Conservation (phyloP, 2,113 vertebrate genomes). For the Nesogale talazaci region DNA sequence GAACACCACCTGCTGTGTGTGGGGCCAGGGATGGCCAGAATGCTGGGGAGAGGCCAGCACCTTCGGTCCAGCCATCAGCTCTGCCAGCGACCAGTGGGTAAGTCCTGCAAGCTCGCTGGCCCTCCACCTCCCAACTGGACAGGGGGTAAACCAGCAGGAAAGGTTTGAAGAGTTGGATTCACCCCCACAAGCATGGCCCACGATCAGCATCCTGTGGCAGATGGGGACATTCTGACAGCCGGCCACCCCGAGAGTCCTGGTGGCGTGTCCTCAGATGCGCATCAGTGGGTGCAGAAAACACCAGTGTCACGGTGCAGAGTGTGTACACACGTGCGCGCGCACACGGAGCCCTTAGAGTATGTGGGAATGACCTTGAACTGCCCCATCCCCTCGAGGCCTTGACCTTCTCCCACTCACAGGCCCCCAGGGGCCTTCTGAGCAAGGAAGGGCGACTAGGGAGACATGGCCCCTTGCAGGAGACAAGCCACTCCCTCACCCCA, state of each 20-base stretch:
- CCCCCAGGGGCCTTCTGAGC: rapidly evolving
- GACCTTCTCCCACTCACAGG: rapidly evolving
- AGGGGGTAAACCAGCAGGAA: not conserved
- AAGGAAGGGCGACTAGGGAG: rapidly evolving
- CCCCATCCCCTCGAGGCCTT: rapidly evolving
- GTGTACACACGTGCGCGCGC: rapidly evolving
- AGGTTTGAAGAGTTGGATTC: not conserved
- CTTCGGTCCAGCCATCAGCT: not conserved
- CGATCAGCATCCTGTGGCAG: no score
- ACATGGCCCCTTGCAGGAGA: rapidly evolving
- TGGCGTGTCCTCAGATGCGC: no score
- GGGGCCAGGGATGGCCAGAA: rapidly evolving
- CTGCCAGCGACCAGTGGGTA: not conserved
- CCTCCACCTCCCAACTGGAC: not conserved
- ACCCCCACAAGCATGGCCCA: not conserved
- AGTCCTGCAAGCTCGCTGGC: not conserved
- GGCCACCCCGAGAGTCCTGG: no score
- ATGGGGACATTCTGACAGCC: no score
- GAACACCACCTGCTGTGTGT: not conserved
- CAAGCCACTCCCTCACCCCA: rapidly evolving
- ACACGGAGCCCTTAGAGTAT: not conserved
- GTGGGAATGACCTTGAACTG: not conserved
- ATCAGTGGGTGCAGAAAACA: rapidly evolving
- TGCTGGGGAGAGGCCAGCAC: not conserved
- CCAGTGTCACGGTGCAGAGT: not conserved